A percentile compares a stretch with the other conserved stretches of the same genome.
phyloP scores from a whole-genome alignment of 2,113 vertebrate species.

The Actinemys pallida region DNA sequence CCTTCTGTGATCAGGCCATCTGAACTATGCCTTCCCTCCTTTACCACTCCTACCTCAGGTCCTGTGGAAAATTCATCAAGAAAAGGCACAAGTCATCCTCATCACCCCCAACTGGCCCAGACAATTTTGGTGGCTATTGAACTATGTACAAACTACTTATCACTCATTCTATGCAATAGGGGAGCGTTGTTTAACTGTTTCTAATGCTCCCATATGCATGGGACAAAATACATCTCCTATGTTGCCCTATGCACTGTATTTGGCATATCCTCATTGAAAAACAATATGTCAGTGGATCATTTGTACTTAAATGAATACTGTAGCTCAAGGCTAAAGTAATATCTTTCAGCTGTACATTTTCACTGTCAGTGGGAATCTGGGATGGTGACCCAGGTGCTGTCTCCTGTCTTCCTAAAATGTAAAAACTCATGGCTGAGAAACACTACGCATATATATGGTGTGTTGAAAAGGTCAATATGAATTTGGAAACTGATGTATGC shows the following conservation, averaged over 20 bases:
- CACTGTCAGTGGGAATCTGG: not conserved
- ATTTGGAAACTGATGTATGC: conserved; percentile 34
- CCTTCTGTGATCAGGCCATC: no score
- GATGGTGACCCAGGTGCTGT: not conserved
- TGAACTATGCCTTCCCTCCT: no score
- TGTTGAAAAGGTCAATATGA: conserved; percentile 29
- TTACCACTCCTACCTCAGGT: no score
- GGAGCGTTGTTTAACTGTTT: not conserved
- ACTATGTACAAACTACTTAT: not conserved
- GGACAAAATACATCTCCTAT: not conserved
- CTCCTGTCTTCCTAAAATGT: not conserved
- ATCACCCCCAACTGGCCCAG: no score
- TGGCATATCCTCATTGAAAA: not conserved
- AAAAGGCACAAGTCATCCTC: no score
- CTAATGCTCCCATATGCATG: not conserved
- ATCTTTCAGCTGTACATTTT: not conserved
- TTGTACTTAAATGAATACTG: not conserved
- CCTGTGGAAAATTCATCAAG: no score
- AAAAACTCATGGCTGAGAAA: not conserved
- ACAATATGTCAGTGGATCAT: rapidly evolving
- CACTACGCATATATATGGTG: not conserved
- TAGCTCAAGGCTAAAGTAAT: not conserved
- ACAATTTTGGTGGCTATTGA: not conserved
- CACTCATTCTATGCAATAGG: not conserved
- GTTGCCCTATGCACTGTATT: rapidly evolving